Evolutionary conservation across 1,140 invertebrate species (phyloP), one percentile per base, ranked within the genome.

Genomic region (Pollicipes pollicipes): DNA sequence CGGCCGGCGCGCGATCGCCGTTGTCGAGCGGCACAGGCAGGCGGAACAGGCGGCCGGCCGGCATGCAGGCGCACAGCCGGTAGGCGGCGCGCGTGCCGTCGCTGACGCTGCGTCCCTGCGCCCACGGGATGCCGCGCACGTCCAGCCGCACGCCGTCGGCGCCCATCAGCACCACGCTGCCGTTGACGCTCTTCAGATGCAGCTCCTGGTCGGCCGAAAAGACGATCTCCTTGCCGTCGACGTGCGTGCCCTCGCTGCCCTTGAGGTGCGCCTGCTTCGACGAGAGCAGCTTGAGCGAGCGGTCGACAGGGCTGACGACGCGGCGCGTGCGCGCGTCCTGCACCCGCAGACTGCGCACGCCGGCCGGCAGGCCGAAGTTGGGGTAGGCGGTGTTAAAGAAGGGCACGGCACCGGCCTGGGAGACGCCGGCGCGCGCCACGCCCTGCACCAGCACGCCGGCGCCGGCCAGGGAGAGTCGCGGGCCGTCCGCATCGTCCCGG

Each of bases 191-290:
- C 73, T 88, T 88, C 0, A 94, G 79, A 71, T 84, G 83, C 28
- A 95, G 85, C 75, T 93, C 88, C 72, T 89, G 86, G 76, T 91
- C 89, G 0, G 90, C 90, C 63, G 83, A 85, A 81, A 86, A 84
- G 10, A 84, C 75, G 30, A 90, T 83, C 70, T 83, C 81, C 72
- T 84, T 84, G 13, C 85, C 79, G 73, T 88, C 85, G 70, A 90
- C 81, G 27, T 75, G 74, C 35, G 81, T 80, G 30, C 83, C 82
- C 73, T 81, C 80, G 73, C 79, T 81, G 27, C 80, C 80, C 70
- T 77, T 78, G 71, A 81, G 73, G 58, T 77, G 77, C 63, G 77
- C 76, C 73, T 77, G 77, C 16, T 74, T 76, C 3, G 75, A 84
- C 0, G 89, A 87, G 27, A 84, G 82, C n/a, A 94, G 77, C 0